Evolutionary conservation across 2,888 invertebrate genomes (phyloP), one percentile per base, ranked within the genome.

Genomic region (Sialis fuliginosa): DNA sequence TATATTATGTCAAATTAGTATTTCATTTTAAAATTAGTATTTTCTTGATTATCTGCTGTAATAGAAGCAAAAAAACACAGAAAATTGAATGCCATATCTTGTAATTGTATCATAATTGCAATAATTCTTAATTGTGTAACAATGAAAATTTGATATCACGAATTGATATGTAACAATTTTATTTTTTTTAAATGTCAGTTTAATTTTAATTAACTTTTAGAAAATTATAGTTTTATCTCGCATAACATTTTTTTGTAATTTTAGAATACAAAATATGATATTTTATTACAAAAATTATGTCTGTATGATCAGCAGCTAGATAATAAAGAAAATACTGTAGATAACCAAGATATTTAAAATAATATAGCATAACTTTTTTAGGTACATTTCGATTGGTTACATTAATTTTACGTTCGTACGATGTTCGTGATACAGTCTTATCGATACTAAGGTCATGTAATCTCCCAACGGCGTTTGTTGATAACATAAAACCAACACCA

Each of bases 381-480:
- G 81, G 78, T 52, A 70, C 74, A 51, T 83, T 87, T 54, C 81
- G 79, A 55, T 62, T 81, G 51, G 80, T 92, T 1, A 77, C 79
- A 57, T 80, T 92, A 49, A 70, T 75, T 46, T 62, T 92, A 50
- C 75, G 75, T 49, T 77, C 80, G 35, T 69, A 68, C 50, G 75
- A 80, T 64, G 67, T 89, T 43, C 73, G 81, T 49, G 78, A 81
- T 55, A 77, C 81, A 6, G 79, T 92, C 37, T 70, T 81, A 6
- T 79, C 77, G 39, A 75, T 93, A 52, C 68, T 93, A 50, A 77
- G 78, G 60, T 77, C 83, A 33, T 91, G 90, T 65, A 77, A 86
- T 60, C 72, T 93, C 51, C 77, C 91, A 5, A 88, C 91, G n/a
- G 81, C 82, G 40, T 89, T 87, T 66, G 72, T 92, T 6, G 87